A percentile compares a stretch with the other conserved stretches of the same genome.
Conservation (phyloP, 2,888 invertebrate species). For the Campoletis raptor region DNA sequence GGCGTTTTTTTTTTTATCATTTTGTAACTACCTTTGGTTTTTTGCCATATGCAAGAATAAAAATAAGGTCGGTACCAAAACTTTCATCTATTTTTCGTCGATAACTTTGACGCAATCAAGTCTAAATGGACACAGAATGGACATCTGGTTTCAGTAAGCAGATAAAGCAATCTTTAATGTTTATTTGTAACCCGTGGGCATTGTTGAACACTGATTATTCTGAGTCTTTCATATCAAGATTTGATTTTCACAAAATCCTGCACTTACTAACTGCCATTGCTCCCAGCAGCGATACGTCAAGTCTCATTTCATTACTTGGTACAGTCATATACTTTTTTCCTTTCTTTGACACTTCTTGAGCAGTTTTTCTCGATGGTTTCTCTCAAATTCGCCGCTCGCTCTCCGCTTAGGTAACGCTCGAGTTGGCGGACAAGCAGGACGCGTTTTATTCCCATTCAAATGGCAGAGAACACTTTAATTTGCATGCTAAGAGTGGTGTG, state of each 20-base stretch:
- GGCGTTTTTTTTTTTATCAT: neutral
- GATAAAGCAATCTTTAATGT: neutral
- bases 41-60: neutral
- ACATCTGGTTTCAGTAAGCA: neutral
- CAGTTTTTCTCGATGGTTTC: conserved; percentile 11
- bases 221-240: neutral
- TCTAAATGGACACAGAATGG: neutral
- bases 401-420: conserved; percentile 57
- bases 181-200: neutral
- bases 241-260: neutral
- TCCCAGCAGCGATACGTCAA: neutral
- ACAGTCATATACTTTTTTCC: neutral
- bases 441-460: conserved; percentile 85
- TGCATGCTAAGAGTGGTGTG: conserved; percentile 83
- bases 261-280: neutral
- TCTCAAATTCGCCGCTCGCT: conserved; percentile 1
- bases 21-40: neutral
- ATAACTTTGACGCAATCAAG: neutral
- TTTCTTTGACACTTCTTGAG: conserved; percentile 3
- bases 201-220: neutral
- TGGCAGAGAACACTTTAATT: conserved; percentile 84
- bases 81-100: conserved; percentile 17
- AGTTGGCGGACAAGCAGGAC: conserved; percentile 69
- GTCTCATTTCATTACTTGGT: neutral
- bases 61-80: conserved; percentile 32